A percentile compares a stretch with the other conserved stretches of the same genome.
Conservation (phyloP, 1,140 invertebrate species). For the Drosophila seguyi region DNA sequence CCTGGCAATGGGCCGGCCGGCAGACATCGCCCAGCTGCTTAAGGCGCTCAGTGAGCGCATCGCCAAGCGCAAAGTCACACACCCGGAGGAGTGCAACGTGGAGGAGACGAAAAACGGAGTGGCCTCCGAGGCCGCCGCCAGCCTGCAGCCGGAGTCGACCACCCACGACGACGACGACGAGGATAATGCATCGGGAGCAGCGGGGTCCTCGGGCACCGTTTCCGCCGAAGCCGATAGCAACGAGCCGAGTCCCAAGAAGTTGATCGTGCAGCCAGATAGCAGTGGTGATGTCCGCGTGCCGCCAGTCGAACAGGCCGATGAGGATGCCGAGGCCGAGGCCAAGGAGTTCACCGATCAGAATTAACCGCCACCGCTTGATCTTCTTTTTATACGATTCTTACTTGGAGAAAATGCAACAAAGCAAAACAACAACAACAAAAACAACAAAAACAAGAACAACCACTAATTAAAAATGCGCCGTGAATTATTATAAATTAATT, state of each 20-base stretch:
- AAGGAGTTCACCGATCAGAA: constrained; percentile 39
- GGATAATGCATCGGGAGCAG: constrained; percentile 27
- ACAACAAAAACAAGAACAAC: constrained; percentile 18
- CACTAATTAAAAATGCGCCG: constrained; percentile 59
- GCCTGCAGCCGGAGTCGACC: constrained; percentile 63
- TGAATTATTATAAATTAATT: constrained; percentile 81
- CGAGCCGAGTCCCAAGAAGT: constrained; percentile 80
- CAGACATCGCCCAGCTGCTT: constrained; percentile 91
- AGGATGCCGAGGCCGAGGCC: constrained; percentile 63
- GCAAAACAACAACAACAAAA: constrained; percentile 3
- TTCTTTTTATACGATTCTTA: constrained; percentile 51
- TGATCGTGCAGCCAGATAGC: constrained; percentile 62
- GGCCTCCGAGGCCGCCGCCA: constrained; percentile 49
- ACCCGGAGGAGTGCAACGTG: constrained; percentile 73
- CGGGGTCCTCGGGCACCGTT: constrained; percentile 16
- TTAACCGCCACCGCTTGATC: constrained; percentile 41
- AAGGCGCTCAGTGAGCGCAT: constrained; percentile 89
- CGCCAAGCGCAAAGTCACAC: constrained; percentile 85
- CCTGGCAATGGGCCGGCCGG: constrained; percentile 92
- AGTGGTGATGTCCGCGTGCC: constrained; percentile 53
- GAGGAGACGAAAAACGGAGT: constrained; percentile 68
- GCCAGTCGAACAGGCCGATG: constrained; percentile 19
- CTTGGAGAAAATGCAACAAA: constrained; percentile 21
- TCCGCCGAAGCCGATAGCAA: constrained; percentile 67
- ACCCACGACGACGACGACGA: constrained; percentile 72